Evolutionary conservation across 2,113 vertebrate species (phyloP).

Genomic region (Corythoichthys haematopterus): DNA sequence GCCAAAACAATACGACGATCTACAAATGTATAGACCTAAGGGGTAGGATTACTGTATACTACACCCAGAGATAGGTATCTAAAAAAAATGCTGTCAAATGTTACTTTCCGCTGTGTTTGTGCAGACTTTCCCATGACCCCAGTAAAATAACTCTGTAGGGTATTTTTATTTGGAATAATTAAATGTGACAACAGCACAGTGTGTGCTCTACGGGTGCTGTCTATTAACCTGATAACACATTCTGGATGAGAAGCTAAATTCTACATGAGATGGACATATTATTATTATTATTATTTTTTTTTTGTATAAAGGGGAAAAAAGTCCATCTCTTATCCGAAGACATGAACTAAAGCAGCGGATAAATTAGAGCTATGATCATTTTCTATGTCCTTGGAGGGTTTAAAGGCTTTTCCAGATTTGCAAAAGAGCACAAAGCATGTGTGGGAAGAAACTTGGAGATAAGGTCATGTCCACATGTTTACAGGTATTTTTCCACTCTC

Average conservation of each 20-base stretch:
- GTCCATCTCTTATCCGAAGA: not conserved
- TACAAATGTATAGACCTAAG: not conserved
- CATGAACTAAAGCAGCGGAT: not conserved
- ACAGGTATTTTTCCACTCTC: not conserved
- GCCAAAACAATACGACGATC: not conserved
- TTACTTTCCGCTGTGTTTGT: constrained; percentile 4
- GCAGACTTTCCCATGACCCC: constrained; percentile 5
- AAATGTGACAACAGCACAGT: constrained; percentile 3
- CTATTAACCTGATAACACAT: not conserved
- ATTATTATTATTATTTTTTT: not conserved
- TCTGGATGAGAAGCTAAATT: not conserved
- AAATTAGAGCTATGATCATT: not conserved
- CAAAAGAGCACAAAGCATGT: not conserved
- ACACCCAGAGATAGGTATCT: not conserved
- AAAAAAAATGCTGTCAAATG: not conserved
- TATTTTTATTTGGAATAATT: constrained; percentile 1
- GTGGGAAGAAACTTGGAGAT: not conserved
- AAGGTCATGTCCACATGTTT: not conserved
- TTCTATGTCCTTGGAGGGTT: not conserved
- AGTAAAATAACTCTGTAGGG: not conserved
- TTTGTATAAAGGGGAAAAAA: not conserved
- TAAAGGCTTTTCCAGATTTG: not conserved
- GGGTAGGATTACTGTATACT: not conserved
- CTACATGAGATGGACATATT: not conserved
- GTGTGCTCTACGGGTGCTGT: not conserved